Evolutionary conservation across 2,113 vertebrate species (phyloP).

Genomic region (Hydropotes inermis): DNA sequence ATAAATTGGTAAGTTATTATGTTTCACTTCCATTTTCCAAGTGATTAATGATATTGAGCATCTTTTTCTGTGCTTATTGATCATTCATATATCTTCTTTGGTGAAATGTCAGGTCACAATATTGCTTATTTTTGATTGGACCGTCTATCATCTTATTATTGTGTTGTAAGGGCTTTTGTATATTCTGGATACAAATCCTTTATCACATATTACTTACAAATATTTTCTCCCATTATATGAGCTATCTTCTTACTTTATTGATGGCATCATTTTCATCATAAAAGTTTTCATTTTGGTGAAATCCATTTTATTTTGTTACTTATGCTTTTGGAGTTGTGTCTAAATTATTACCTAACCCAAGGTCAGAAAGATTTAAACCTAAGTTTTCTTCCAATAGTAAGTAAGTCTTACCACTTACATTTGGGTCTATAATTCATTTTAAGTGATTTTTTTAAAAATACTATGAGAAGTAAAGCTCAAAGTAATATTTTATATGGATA

Average conservation of each 20-base stretch:
- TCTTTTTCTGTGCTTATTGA: background rate
- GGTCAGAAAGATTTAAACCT: background rate
- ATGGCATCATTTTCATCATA: background rate
- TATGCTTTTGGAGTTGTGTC: background rate
- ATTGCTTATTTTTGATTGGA: background rate
- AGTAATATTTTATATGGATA: background rate
- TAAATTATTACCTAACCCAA: background rate
- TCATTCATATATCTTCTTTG: background rate
- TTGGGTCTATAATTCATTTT: background rate
- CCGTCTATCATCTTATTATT: background rate
- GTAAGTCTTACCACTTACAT: background rate
- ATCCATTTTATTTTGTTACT: background rate
- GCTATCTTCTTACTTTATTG: background rate
- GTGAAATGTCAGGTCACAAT: background rate
- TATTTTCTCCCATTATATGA: background rate
- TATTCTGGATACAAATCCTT: background rate
- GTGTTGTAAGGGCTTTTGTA: background rate
- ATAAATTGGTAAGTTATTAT: background rate
- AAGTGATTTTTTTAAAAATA: background rate
- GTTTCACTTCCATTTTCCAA: background rate
- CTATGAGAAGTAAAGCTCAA: background rate
- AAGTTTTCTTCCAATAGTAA: background rate
- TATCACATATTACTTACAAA: background rate
- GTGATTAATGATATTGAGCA: background rate
- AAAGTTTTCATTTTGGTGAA: background rate